A percentile compares a stretch with the other conserved stretches of the same genome.
phyloP scores from a whole-genome alignment of 1,140 invertebrate genomes.

The Vollenhovia emeryi region DNA sequence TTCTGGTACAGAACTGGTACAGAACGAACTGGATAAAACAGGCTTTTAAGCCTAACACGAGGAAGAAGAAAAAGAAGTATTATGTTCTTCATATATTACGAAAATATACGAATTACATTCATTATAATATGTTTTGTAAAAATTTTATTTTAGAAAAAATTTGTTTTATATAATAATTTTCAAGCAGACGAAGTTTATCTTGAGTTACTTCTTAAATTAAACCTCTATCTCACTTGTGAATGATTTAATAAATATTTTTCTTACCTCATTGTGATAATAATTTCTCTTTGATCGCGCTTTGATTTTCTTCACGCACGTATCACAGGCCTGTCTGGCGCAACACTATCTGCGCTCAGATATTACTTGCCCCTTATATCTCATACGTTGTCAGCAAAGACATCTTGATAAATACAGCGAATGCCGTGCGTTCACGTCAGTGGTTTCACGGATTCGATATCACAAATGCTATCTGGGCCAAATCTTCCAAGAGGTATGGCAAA shows the following conservation, averaged over 20 bases:
- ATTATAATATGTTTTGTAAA: not conserved
- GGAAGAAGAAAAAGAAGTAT: too few species aligned
- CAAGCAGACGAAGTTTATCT: not conserved
- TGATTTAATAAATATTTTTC: conserved; percentile 13
- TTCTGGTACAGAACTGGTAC: too few species aligned
- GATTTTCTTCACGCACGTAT: not conserved
- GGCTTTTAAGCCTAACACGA: too few species aligned
- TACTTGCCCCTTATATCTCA: conserved; percentile 63
- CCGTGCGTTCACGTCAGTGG: not conserved
- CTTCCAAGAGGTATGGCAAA: not conserved
- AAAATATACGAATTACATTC: not conserved
- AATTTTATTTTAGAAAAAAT: not conserved
- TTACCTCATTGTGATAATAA: conserved; percentile 63
- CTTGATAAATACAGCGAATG: conserved; percentile 57
- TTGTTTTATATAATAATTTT: not conserved
- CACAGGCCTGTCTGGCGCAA: conserved; percentile 1
- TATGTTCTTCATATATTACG: not conserved
- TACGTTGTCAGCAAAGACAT: conserved; percentile 60
- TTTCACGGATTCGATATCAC: conserved; percentile 29
- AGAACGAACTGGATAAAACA: too few species aligned
- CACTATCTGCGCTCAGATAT: conserved; percentile 51
- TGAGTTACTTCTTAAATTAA: not conserved
- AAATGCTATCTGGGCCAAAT: conserved; percentile 29
- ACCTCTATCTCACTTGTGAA: not conserved
- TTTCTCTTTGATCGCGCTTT: not conserved